phyloP scores from a whole-genome alignment of 2,797 vertebrate genomes.

The Gephyroberyx darwinii region DNA sequence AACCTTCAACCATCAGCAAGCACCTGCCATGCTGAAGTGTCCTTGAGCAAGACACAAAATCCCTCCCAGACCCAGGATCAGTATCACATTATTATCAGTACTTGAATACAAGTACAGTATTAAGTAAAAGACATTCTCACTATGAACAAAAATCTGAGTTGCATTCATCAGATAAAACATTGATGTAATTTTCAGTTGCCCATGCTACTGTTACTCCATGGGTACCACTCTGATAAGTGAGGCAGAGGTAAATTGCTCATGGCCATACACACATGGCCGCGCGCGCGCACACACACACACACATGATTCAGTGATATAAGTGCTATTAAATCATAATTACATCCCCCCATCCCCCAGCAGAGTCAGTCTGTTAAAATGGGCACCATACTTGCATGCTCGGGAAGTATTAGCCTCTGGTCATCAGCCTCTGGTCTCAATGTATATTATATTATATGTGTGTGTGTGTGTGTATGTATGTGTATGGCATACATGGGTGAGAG shows the following conservation, averaged over 20 bases:
- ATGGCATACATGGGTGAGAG: neutral
- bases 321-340: conserved; percentile 29
- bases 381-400: neutral
- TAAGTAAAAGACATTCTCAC: neutral
- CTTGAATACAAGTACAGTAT: conserved; percentile 14
- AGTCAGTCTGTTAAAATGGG: conserved; percentile 26
- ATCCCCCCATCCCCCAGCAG: neutral
- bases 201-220: conserved; percentile 13
- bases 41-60: conserved; percentile 14
- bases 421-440: conserved; percentile 3
- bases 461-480: too few relatives aligned
- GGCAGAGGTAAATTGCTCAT: conserved; percentile 1
- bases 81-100: neutral
- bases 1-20: too few relatives aligned
- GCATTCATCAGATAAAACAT: conserved; percentile 26
- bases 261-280: rapidly evolving
- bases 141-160: neutral
- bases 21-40: too few relatives aligned
- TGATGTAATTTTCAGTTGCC: conserved; percentile 2
- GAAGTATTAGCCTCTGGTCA: conserved; percentile 5
- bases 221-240: neutral
- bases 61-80: conserved; percentile 6
- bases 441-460: too few relatives aligned
- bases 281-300: conserved; percentile 2
- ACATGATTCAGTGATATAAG: conserved; percentile 39